A percentile compares a stretch with the other conserved stretches of the same genome.
Conservation (phyloP, 2,113 vertebrate genomes). For the Sturnus vulgaris region DNA sequence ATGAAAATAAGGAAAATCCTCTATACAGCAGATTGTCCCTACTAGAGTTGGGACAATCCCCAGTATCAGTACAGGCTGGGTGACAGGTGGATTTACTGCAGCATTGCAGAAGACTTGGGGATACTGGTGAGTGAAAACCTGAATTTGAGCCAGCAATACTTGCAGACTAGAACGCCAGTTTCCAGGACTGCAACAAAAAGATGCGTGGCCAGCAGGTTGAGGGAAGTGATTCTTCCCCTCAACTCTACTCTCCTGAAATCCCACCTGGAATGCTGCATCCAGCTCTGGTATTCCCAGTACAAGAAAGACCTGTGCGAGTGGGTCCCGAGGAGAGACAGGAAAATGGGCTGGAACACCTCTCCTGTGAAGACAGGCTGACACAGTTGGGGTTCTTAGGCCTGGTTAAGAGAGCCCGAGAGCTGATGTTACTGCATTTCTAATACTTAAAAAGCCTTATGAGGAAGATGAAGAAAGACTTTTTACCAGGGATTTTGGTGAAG, state of each 20-base stretch:
- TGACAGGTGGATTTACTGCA: not conserved
- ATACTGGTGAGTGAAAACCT: not conserved
- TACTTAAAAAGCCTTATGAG: not conserved
- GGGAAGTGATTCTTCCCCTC: not conserved
- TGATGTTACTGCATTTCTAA: not conserved
- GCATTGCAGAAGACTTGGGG: not conserved
- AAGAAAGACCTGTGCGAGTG: not conserved
- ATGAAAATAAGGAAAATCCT: not conserved
- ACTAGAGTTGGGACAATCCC: not conserved
- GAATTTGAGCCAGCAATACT: not conserved
- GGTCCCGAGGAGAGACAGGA: not conserved
- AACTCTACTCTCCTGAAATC: not conserved
- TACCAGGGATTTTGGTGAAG: accelerated
- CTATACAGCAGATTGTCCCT: not conserved
- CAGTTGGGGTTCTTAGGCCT: not conserved
- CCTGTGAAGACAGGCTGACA: not conserved
- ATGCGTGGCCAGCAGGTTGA: not conserved
- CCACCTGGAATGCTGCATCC: not conserved
- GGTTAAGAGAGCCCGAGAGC: not conserved
- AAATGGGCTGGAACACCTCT: not conserved
- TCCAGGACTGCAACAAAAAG: no score
- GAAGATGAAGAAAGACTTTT: not conserved
- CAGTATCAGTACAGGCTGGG: not conserved
- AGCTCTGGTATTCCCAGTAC: not conserved
- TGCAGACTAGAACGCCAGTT: not conserved